Evolutionary conservation across 2,797 vertebrate species (phyloP).

Genomic region (Cossypha niveicapilla): DNA sequence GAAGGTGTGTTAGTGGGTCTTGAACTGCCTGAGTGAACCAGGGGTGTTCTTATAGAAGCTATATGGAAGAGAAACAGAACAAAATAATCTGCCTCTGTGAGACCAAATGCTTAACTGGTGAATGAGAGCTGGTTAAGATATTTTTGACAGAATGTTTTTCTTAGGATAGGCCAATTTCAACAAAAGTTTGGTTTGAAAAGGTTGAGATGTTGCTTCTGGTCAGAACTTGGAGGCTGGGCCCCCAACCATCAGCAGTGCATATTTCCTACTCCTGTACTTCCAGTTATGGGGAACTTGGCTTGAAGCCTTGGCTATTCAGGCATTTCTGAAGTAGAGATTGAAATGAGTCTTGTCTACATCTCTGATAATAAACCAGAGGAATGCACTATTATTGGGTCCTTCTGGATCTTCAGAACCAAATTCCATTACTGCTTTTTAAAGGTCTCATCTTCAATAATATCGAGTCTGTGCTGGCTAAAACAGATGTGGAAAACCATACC

Average conservation of each 20-base stretch:
- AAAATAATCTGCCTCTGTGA: neutral
- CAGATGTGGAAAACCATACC: neutral
- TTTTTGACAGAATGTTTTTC: neutral
- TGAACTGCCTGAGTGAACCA: neutral
- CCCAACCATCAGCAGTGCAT: neutral
- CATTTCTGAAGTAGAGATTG: neutral
- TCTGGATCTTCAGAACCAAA: neutral
- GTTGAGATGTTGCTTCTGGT: neutral
- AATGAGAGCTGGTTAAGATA: neutral
- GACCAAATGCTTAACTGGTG: neutral
- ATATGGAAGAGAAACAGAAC: neutral
- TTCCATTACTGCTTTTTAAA: neutral
- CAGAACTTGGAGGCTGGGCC: neutral
- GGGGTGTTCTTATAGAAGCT: neutral
- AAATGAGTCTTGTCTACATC: neutral
- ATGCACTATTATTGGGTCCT: neutral
- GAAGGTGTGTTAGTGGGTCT: neutral
- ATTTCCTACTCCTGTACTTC: neutral
- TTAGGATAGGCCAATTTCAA: neutral
- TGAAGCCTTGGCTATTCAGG: neutral
- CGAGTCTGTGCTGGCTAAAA: fast-evolving
- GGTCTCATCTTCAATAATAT: neutral
- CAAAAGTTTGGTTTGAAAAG: neutral
- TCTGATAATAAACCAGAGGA: neutral
- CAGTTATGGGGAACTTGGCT: neutral